Percentiles rank a stretch among this genome's conserved stretches.
Conservation (phyloP, 2,888 invertebrate genomes). For the Andrena bicolor region DNA sequence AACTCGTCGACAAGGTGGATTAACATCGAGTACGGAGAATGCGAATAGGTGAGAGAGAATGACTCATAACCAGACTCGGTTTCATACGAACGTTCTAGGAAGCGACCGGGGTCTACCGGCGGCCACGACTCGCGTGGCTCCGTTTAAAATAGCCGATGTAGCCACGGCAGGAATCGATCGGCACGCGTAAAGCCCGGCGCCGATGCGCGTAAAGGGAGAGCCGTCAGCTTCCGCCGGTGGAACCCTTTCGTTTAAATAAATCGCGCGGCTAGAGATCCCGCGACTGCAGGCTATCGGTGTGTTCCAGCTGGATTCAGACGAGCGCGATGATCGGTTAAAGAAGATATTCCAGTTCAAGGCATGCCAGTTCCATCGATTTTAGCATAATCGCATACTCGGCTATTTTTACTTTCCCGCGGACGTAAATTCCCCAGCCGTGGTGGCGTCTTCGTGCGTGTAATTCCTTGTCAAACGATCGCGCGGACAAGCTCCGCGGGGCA, state of each 20-base stretch:
- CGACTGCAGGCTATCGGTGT: no score
- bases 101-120: slow-evolving; percentile 19
- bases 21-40: slow-evolving; percentile 75
- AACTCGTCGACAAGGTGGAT: slow-evolving; percentile 66
- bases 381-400: slow-evolving; percentile 20
- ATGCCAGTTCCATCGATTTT: slow-evolving; percentile 54
- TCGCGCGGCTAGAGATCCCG: background rate
- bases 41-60: slow-evolving; percentile 81
- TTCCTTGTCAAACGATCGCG: slow-evolving; percentile 12
- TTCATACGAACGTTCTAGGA: slow-evolving; percentile 62
- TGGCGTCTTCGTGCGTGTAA: slow-evolving; percentile 19
- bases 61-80: slow-evolving; percentile 62
- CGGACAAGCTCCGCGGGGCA: background rate
- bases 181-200: background rate
- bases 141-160: slow-evolving; percentile 62
- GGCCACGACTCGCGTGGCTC: slow-evolving; percentile 27
- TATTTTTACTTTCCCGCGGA: slow-evolving; percentile 47
- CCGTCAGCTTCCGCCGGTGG: background rate
- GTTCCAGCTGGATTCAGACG: background rate
- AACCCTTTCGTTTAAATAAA: background rate
- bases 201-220: background rate
- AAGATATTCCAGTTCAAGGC: slow-evolving; percentile 49
- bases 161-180: slow-evolving; percentile 51
- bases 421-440: slow-evolving; percentile 30
- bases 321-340: slow-evolving; percentile 46